Percentiles rank a stretch among this genome's conserved stretches.
phyloP scores from a whole-genome alignment of 2,888 invertebrate species.

The Mesoligia furuncula region DNA sequence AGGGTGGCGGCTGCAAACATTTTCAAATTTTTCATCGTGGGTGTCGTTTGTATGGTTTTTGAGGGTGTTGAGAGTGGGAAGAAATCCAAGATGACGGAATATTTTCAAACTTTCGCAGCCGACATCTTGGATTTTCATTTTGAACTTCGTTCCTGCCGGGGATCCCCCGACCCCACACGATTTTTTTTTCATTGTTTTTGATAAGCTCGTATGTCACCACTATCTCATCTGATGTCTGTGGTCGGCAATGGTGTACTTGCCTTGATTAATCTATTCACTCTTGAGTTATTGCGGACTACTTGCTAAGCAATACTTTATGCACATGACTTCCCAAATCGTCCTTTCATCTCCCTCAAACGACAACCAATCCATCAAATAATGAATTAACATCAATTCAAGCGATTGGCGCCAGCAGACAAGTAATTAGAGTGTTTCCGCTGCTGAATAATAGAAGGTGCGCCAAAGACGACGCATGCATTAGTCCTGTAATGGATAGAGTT shows the following conservation, averaged over 20 bases:
- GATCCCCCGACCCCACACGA: too few relatives aligned
- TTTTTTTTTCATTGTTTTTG: background rate
- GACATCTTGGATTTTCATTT: too few relatives aligned
- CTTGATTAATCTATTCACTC: background rate
- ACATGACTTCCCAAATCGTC: background rate
- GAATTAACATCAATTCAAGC: conserved; percentile 49
- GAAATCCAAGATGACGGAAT: too few relatives aligned
- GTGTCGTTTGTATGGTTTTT: too few relatives aligned
- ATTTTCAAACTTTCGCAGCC: too few relatives aligned
- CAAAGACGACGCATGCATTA: conserved; percentile 76
- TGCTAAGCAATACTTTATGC: background rate
- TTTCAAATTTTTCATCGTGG: too few relatives aligned
- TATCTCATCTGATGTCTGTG: background rate
- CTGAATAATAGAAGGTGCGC: conserved; percentile 82
- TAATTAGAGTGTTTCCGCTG: conserved; percentile 78
- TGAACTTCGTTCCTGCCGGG: too few relatives aligned
- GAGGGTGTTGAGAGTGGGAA: too few relatives aligned
- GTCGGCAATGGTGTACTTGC: background rate
- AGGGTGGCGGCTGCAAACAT: too few relatives aligned
- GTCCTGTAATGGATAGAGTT: conserved; percentile 73
- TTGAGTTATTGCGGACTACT: background rate
- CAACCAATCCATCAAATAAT: conserved; percentile 36
- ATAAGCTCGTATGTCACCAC: background rate
- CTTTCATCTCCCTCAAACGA: conserved; percentile 1
- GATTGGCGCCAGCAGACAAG: conserved; percentile 48